phyloP scores from a whole-genome alignment of 2,113 vertebrate genomes.

The Urocynchramus pylzowi region DNA sequence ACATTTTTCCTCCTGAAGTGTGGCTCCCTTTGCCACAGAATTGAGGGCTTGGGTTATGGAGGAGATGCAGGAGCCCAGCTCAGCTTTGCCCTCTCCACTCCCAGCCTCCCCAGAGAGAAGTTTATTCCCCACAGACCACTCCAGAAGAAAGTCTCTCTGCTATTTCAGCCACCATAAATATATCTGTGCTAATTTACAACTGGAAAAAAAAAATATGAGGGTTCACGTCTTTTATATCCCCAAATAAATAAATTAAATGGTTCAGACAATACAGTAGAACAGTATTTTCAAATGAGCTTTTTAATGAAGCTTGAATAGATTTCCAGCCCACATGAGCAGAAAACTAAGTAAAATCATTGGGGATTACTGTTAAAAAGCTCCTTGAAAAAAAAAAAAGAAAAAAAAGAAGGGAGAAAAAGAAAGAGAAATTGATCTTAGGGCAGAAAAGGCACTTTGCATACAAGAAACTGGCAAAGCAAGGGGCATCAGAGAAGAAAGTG shows the following conservation, averaged over 20 bases:
- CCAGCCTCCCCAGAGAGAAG: not conserved
- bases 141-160: not conserved
- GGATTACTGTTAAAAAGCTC: not conserved
- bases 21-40: rapidly evolving
- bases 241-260: not conserved
- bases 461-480: not conserved
- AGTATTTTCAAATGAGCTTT: not conserved
- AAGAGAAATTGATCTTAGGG: not conserved
- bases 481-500: not conserved
- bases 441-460: not conserved
- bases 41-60: not conserved
- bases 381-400: not conserved
- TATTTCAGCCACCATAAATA: not conserved
- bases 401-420: not conserved
- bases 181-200: not conserved
- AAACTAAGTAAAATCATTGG: not conserved
- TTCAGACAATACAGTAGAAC: not conserved
- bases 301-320: conserved; percentile 1
- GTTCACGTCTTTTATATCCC: not conserved
- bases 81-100: not conserved
- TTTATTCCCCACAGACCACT: not conserved
- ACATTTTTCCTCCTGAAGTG: not conserved
- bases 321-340: not conserved
- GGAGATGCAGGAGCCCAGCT: not conserved
- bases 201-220: not conserved